Evolutionary conservation across 2,888 invertebrate species (phyloP).

Genomic region (Nycteola revayana): DNA sequence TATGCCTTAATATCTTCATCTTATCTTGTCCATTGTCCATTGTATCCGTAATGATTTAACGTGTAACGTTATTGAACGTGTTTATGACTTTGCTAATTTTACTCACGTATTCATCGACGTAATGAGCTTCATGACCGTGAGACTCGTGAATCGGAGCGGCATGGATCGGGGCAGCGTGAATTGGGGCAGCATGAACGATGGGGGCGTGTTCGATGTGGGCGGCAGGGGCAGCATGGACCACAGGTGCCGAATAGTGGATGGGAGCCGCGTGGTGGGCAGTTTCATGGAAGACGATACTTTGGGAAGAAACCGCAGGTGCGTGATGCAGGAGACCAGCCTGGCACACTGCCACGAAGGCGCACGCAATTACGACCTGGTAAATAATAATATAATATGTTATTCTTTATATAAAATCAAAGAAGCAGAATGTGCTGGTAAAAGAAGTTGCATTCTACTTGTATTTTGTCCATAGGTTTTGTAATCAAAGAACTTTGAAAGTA

Average conservation of each 20-base stretch:
- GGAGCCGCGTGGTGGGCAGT: constrained; percentile 59
- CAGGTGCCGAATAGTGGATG: constrained; percentile 50
- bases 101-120: constrained; percentile 74
- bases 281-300: constrained; percentile 71
- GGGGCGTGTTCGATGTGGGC: constrained; percentile 29
- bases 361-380: constrained; percentile 57
- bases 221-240: constrained; percentile 35
- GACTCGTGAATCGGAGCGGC: constrained; percentile 30
- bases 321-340: constrained; percentile 68
- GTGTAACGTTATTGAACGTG: too few relatives aligned
- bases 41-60: too few relatives aligned
- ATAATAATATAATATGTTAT: too few relatives aligned
- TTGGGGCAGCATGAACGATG: constrained; percentile 27
- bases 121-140: constrained; percentile 58
- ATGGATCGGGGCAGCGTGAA: constrained; percentile 30
- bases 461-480: constrained; percentile 1
- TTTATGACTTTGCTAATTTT: too few relatives aligned
- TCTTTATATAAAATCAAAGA: too few relatives aligned
- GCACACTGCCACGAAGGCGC: constrained; percentile 61
- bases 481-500: constrained; percentile 13
- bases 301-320: constrained; percentile 73
- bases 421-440: too few relatives aligned
- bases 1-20: too few relatives aligned
- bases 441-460: too few relatives aligned
- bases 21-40: too few relatives aligned